These are phyloP conservation scores for Hypolimnas misippus DNA, from an alignment of 2,888 invertebrate species.

Conservation along the genomic window DNA sequence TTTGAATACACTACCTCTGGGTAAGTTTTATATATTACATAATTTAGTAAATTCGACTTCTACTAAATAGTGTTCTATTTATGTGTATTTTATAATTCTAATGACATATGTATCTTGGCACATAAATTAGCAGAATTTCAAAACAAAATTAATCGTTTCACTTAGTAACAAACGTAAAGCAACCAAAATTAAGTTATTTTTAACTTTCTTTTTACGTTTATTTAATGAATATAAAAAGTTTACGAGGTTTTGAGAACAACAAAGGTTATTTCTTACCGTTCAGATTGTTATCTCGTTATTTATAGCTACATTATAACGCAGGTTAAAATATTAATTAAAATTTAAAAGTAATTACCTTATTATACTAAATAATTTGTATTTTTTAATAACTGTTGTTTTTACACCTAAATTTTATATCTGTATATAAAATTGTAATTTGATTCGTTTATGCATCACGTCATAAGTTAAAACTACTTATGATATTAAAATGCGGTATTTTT, in stretches of 20 bases:
- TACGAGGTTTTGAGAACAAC: constrained; percentile 7
- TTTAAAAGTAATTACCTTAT: constrained; percentile 1
- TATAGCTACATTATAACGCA: constrained; percentile 3
- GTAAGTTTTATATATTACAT: no score
- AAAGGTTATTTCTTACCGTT: constrained; percentile 5
- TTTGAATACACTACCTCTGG: no score
- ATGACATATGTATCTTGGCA: no score
- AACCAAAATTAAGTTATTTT: neutral
- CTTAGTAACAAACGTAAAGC: neutral
- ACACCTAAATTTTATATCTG: neutral
- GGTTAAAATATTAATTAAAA: constrained; percentile 10
- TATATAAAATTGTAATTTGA: neutral
- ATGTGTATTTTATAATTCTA: no score
- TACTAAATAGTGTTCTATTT: no score
- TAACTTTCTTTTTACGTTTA: neutral
- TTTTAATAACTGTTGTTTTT: constrained; percentile 5
- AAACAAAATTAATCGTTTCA: no score
- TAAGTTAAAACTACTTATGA: no score
- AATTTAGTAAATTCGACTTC: no score
- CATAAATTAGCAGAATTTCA: no score
- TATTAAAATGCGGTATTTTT: no score
- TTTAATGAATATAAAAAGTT: neutral
- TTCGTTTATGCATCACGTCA: no score
- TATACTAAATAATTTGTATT: neutral
- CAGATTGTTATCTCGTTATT: constrained; percentile 5